Base-by-base conservation (phyloP, 2,888 invertebrate genomes). In the Heliconius cydno region DNA sequence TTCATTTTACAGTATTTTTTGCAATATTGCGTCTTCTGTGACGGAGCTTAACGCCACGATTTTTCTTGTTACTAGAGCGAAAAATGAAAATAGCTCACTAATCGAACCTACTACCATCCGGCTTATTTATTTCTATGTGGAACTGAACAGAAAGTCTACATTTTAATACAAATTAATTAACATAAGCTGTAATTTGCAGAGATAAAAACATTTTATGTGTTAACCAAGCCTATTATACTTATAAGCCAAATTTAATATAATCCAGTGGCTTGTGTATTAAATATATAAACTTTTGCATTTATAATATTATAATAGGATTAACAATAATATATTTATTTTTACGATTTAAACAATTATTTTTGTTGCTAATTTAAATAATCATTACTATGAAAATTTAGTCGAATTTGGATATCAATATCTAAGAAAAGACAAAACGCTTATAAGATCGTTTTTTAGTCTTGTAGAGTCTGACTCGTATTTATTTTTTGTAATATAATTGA, bases 1-100 rank as follows among this genome's bases (percentile, higher is more conserved):
- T 7, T 7, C 15, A 13, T 19, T 52, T 52, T 0, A 34, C 7
- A 2, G 7, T 6, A 6, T 2, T 2, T 19, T 19, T 2, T 0
- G 6, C 3, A 19, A 19, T 19, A 19, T 19, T 19, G 19, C 15
- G 52, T 52, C 7, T 0, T 34, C 0, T 34, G 34, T 34, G 34
- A 34, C 34, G 34, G 34, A 7, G 34, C 34, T 7, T 0, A 34
- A 34, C 34, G 34, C 34, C 34, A 7, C 34, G 34, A 34, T 34
- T 34, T 34, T 1, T 7, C 34, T 34, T 34, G 34, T 1, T 34
- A 34, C 9, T 34, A 7, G 0, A 34, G 7, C 34, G 9, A 34
- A 12, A 52, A 52, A 52, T 15, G 52, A 15, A 52, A 52, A 52
- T 52, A 52, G 19, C 52, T 15, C 13, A 52, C 12, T 52, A 2